Evolutionary conservation across 2,113 vertebrate species (phyloP), one percentile per base, ranked within the genome.

Genomic region (Xenopus laevis): DNA sequence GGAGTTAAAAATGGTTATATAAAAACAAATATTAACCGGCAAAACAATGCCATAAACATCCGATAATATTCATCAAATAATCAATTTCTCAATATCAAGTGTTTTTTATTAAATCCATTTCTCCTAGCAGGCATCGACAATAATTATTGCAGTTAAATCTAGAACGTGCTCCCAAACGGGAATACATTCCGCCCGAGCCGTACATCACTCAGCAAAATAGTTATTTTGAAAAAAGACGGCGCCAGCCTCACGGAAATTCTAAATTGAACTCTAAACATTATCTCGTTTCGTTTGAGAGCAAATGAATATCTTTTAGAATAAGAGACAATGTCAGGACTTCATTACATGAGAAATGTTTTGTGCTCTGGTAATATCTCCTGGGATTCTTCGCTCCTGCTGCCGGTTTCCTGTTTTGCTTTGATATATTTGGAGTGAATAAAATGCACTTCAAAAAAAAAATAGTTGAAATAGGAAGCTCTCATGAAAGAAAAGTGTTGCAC

Each of bases 1-100:
- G 53, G 13, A 8, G 53, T 9, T 53, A 60, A 62, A 68, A 73
- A 65, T 53, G 61, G 59, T 47, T 45, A 58, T 12, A 33, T 50
- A 47, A 59, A 67, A 47, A 60, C 53, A 55, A 55, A 55, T 16
- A 18, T 4, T 4, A 55, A 10, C 13, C 8, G 9, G 17, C 15
- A n/a, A 55, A 55, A n/a, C 53, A 55, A 55, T 55, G 17, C 16
- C 53, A n/a, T 55, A 55, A 55, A 55, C 16, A 55, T 55, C 17
- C 13, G 8, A n/a, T 55, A 55, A 55, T 55, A 55, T 55, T 55
- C 9, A 8, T 16, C 53, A 55, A 55, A 55, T 55, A n/a, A 50
- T 50, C 47, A 50, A 50, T 50, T 50, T 9, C 10, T 50, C 47
- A 9, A 50, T 50, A 50, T 13, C 15, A 9, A 13, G 15, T 2